Conservation (phyloP, 2,113 vertebrate genomes). For the Ornithorhynchus anatinus region DNA sequence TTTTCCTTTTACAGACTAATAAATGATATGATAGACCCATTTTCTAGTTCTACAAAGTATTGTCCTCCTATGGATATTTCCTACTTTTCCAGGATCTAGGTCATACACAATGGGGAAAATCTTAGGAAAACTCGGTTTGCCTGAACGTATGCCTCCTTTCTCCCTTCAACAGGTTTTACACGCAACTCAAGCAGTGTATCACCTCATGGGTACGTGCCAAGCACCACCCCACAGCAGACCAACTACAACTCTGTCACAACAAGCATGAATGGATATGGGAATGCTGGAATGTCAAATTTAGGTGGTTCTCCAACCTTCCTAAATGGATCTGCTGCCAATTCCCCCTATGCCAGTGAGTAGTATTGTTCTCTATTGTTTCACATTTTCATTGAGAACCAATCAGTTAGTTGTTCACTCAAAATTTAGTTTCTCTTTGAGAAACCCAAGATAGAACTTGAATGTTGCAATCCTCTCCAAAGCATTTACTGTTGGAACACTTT, state of each 20-base stretch:
- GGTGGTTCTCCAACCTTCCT: conserved; percentile 95
- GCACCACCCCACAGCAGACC: conserved; percentile 96
- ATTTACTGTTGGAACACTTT: neutral
- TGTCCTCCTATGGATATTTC: no score
- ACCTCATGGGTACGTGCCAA: conserved; percentile 95
- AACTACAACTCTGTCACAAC: conserved; percentile 95
- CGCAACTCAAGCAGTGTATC: conserved; percentile 97
- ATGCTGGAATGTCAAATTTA: conserved; percentile 95
- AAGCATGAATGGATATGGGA: conserved; percentile 95
- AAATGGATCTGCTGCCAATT: conserved; percentile 97
- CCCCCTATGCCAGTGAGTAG: conserved; percentile 97
- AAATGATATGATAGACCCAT: no score
- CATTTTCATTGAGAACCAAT: neutral
- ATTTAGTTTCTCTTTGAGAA: neutral
- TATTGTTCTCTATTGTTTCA: neutral
- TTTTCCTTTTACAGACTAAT: no score
- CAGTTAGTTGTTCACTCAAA: neutral
- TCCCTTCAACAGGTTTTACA: conserved; percentile 83
- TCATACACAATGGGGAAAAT: no score
- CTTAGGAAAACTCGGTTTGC: no score
- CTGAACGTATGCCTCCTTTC: no score
- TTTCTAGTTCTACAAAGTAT: no score
- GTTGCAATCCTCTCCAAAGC: neutral
- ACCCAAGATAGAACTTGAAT: neutral
- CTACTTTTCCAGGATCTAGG: no score